These are phyloP conservation scores for Acromyrmex echinatior DNA, from an alignment of 1,140 invertebrate genomes.

Conservation along the genomic window DNA sequence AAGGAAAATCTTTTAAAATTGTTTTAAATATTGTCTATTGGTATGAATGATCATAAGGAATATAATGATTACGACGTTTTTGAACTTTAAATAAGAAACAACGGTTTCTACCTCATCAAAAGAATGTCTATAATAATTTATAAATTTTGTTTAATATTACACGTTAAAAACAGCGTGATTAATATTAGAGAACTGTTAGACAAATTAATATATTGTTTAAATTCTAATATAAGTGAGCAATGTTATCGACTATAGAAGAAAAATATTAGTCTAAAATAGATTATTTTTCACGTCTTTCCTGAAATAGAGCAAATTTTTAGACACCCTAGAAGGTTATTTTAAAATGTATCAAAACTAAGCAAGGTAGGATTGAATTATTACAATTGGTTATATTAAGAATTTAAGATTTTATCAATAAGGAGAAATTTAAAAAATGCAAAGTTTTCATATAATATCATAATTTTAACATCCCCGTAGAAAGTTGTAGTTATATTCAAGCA, in stretches of 20 bases:
- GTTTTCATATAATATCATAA: neutral
- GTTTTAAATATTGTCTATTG: neutral
- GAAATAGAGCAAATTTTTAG: neutral
- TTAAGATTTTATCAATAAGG: neutral
- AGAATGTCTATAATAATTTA: neutral
- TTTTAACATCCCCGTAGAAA: neutral
- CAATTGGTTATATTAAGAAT: neutral
- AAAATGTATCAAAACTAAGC: neutral
- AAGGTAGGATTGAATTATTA: neutral
- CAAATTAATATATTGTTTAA: constrained; percentile 8
- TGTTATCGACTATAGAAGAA: neutral
- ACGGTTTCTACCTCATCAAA: neutral
- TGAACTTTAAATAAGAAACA: neutral
- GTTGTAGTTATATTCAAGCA: neutral
- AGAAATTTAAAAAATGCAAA: neutral
- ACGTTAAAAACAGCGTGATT: neutral
- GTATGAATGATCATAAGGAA: neutral
- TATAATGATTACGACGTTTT: neutral
- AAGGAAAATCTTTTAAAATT: neutral
- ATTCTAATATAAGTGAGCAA: neutral
- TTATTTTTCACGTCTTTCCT: neutral
- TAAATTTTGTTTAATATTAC: neutral
- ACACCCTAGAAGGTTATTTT: neutral
- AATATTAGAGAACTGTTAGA: neutral
- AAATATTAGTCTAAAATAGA: neutral